A percentile compares a stretch with the other conserved stretches of the same genome.
phyloP scores from a whole-genome alignment of 2,797 vertebrate species.

The Channallabes apus region DNA sequence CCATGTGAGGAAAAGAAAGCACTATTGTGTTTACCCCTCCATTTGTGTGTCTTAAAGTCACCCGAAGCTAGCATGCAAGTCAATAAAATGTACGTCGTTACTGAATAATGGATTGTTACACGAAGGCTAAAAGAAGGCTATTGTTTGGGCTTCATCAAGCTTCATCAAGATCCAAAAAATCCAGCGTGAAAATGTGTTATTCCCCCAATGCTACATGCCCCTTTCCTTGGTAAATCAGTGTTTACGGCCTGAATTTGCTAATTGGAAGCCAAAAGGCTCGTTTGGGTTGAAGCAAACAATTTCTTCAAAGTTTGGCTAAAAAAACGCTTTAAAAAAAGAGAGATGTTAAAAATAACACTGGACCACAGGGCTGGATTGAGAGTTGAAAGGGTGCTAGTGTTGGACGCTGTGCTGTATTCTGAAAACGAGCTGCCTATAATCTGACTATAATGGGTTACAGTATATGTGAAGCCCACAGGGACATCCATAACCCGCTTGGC shows the following conservation, averaged over 20 bases:
- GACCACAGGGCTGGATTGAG: neutral
- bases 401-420: neutral
- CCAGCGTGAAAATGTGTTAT: neutral
- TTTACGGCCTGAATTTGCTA: conserved; percentile 12
- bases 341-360: conserved; percentile 13
- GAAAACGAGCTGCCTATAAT: neutral
- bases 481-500: neutral
- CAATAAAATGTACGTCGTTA: neutral
- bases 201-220: neutral
- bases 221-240: neutral
- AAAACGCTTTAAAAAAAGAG: neutral
- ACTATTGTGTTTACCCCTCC: conserved; percentile 26
- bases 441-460: conserved; percentile 11
- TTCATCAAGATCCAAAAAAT: neutral
- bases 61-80: neutral
- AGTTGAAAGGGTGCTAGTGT: neutral
- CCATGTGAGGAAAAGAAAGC: conserved; percentile 16
- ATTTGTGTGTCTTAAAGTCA: conserved; percentile 14
- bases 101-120: neutral
- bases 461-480: neutral
- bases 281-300: neutral
- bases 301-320: neutral
- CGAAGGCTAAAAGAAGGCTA: neutral
- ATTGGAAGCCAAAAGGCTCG: neutral
- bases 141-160: neutral